Base-by-base conservation (phyloP, 2,888 invertebrate genomes). In the Hirtodrosophila cameraria region DNA sequence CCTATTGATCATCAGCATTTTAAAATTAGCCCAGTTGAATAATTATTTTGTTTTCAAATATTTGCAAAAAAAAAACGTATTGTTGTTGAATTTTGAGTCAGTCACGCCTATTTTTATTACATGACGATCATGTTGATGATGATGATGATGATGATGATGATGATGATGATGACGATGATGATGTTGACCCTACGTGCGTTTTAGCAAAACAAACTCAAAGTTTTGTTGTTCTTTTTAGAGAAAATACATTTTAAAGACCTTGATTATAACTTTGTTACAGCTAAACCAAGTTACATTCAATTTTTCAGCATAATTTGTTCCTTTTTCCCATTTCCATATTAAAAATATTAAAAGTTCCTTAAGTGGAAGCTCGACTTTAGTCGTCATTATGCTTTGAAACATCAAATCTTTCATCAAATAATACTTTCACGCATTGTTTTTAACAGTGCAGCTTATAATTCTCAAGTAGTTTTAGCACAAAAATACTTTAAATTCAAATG, bases 21-120 rank as follows among this genome's bases (percentile, higher is more conserved):
- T 80, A 79, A 75, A 83, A 83, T 86, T 86, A 80, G 80, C 80
- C 42, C 64, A 72, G 49, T 81, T 78, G 75, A 82, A 64, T 63
- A 64, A 84, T 64, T 54, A 67, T 57, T 61, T 63, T 55, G n/a
- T 46, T 49, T 53, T 67, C 15, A 15, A 31, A 53, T 60, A 63
- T 54, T 61, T 23, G 45, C 33, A 45, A 49, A 58, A 57, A 60
- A 50, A 50, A 60, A 59, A n/a, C n/a, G n/a, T 62, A 53, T 63
- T 68, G 15, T 42, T 49, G 33, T 20, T 66, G 23, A 36, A 15
- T 36, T 58, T 58, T 12, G 45, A 35, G 18, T 35, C 38, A 52
- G 75, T 72, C 75, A 75, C 75, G 64, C 70, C 70, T 72, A 63
- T 72, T 30, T 63, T 45, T 72, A 59, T 64, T 63, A 57, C 43